Percentiles rank a stretch among this genome's conserved stretches.
Evolutionary conservation across 2,113 vertebrate genomes (phyloP).

Genomic region (Phylloscopus whistleri): DNA sequence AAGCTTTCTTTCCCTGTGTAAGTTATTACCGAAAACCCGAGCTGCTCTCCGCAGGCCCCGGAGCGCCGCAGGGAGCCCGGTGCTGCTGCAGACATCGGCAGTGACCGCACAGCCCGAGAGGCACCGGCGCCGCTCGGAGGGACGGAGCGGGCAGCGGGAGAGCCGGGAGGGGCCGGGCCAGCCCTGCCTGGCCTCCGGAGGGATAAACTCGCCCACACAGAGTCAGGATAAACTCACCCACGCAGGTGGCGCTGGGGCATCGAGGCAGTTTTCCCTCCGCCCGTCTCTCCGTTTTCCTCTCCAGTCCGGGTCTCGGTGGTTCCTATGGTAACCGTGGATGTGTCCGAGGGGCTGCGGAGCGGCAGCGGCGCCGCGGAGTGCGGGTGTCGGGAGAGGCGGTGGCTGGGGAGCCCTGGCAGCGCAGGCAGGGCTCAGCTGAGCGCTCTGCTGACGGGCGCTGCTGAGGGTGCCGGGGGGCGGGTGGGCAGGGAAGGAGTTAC

Average conservation of each 20-base stretch:
- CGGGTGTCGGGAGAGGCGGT: not conserved
- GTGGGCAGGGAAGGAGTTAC: not conserved
- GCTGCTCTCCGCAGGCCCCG: not conserved
- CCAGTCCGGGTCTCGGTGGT: constrained; percentile 66
- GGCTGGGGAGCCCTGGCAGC: not conserved
- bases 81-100: not conserved
- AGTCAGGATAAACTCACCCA: not conserved
- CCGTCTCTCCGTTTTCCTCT: not conserved
- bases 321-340: constrained; percentile 75
- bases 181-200: fast-evolving
- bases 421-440: not conserved
- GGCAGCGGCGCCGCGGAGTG: not conserved
- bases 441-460: not conserved
- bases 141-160: no score
- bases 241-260: constrained; percentile 33
- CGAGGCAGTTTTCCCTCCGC: not conserved
- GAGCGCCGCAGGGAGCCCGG: not conserved
- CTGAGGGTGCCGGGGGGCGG: not conserved
- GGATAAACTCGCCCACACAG: not conserved
- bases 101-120: not conserved
- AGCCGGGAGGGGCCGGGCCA: not conserved
- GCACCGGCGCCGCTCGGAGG: no score
- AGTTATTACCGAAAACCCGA: not conserved
- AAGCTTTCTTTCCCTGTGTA: not conserved
- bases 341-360: constrained; percentile 56